Base-by-base conservation (phyloP, 1,140 invertebrate genomes). In the Drosophila melanica region DNA sequence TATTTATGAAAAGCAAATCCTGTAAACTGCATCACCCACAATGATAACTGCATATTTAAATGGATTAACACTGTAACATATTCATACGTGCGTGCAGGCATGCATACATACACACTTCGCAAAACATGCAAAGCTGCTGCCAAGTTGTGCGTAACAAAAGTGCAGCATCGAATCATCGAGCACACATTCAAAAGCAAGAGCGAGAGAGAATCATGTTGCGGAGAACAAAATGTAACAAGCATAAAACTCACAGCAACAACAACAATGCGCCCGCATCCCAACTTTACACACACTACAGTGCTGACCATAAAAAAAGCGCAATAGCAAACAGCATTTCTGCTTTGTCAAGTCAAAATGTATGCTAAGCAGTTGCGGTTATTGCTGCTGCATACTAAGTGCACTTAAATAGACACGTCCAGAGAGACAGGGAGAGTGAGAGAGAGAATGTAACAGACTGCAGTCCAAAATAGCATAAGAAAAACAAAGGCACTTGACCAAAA, bases 101-200 rank as follows among this genome's bases (percentile, higher is more conserved):
- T 23, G 35, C 48, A 51, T 10, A 27, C 48, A 30, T 27, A n/a
- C 39, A 44, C 48, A 42, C n/a, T 53, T 20, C 8, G 55, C 54
- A 33, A 42, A 42, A 57, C 20, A 71, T 50, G 67, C 54, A 74
- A 84, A 77, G 79, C 81, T 53, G 30, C 58, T 63, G 58, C 30
- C 48, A 62, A 54, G 66, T 85, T 77, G 77, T 85, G 80, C 79
- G 81, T 85, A 73, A 85, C 76, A 54, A 72, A 84, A 84, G 45
- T 84, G 80, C 81, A 82, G 71, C 75, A 82, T 78, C 60, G 75
- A 27, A 27, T 35, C 50, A 42, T 4, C 41, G 54, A 42, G 4
- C 39, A 51, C 44, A 47, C 41, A 59, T 12, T 37, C 12, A 51
- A 8, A 18, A 48, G 47, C 12, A 14, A 45, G 45, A 75, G 14